These are phyloP conservation scores for Cottoperca gobio DNA, from an alignment of 2,797 vertebrate species.

Conservation along the genomic window DNA sequence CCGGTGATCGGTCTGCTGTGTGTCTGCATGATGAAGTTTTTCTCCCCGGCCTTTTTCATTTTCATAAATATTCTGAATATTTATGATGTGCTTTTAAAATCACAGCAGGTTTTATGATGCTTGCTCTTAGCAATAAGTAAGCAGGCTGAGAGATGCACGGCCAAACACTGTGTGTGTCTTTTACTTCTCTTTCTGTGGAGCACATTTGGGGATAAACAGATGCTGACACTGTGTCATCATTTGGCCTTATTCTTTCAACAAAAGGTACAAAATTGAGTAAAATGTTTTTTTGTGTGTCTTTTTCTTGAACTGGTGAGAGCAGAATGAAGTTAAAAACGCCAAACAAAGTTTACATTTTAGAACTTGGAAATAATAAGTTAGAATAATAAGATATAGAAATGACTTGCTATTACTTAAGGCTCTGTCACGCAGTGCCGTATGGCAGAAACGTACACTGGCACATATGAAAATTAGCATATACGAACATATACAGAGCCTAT, in stretches of 20 bases:
- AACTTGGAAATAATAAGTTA: slow-evolving; percentile 20
- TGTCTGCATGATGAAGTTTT: slow-evolving; percentile 48
- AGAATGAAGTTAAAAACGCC: too few relatives aligned
- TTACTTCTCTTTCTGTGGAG: not conserved
- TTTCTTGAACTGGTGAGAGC: slow-evolving; percentile 28
- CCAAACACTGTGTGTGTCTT: slow-evolving; percentile 11
- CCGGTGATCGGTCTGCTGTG: slow-evolving; percentile 53
- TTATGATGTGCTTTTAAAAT: slow-evolving; percentile 62
- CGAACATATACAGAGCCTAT: too few relatives aligned
- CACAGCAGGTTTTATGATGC: slow-evolving; percentile 64
- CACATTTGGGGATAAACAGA: slow-evolving; percentile 35
- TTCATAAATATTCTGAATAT: slow-evolving; percentile 74
- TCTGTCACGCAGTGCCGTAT: too few relatives aligned
- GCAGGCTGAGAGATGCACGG: slow-evolving; percentile 44
- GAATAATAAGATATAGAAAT: not conserved
- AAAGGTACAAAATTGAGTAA: slow-evolving; percentile 18
- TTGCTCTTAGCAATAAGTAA: slow-evolving; percentile 48
- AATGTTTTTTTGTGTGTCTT: slow-evolving; percentile 42
- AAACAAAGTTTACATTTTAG: slow-evolving; percentile 26
- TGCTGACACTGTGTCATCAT: slow-evolving; percentile 26
- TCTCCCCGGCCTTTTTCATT: slow-evolving; percentile 57
- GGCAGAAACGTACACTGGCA: too few relatives aligned
- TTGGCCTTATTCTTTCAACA: slow-evolving; percentile 27
- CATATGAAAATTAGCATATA: too few relatives aligned
- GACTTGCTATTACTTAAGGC: not conserved